Conservation (phyloP, 2,797 vertebrate species). For the Anabacerthia variegaticeps region DNA sequence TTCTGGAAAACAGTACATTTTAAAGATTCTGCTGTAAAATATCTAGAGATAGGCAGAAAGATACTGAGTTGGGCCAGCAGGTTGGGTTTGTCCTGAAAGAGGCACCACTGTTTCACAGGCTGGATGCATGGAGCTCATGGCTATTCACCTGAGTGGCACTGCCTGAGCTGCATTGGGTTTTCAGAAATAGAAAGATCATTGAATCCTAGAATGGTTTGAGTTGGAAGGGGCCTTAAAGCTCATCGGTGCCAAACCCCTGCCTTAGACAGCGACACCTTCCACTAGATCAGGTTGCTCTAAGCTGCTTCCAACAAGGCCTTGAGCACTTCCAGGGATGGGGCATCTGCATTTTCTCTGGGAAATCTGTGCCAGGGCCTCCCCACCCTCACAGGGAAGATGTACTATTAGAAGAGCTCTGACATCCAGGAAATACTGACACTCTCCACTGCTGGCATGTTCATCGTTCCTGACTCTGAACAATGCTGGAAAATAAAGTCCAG, state of each 20-base stretch:
- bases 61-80: neutral
- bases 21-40: neutral
- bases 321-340: neutral
- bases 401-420: neutral
- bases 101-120: neutral
- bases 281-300: fast-evolving
- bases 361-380: fast-evolving
- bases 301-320: fast-evolving
- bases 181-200: neutral
- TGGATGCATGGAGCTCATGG: neutral
- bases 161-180: neutral
- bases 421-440: slow-evolving; percentile 17
- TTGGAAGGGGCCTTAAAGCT: neutral
- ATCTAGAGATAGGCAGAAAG: neutral
- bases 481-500: neutral
- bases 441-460: neutral
- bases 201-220: neutral
- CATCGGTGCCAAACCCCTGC: neutral
- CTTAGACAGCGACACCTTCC: too few species aligned
- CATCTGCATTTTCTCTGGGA: neutral
- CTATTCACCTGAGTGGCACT: neutral
- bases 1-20: neutral
- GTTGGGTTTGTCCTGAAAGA: neutral
- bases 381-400: neutral
- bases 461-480: neutral